phyloP scores from a whole-genome alignment of 2,888 invertebrate genomes.

The Paralinhomoeus sp. region DNA sequence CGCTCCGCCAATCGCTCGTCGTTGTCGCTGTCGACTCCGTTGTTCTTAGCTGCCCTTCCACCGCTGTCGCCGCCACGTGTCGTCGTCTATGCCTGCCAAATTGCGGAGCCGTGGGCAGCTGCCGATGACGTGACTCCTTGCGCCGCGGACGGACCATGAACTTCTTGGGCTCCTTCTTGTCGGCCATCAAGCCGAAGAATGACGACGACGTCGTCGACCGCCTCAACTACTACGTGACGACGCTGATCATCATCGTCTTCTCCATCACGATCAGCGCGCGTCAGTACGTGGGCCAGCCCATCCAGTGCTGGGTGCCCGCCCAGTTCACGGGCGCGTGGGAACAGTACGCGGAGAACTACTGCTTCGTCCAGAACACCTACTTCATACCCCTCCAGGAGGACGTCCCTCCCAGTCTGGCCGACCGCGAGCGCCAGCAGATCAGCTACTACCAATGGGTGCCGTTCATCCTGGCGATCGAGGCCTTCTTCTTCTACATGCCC shows the following conservation, averaged over 20 bases:
- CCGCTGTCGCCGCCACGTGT: no score
- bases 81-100: no score
- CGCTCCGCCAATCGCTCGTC: no score
- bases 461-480: constrained; percentile 26
- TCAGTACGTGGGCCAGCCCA: constrained; percentile 32
- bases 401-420: background rate
- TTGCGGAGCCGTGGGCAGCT: no score
- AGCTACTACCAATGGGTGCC: constrained; percentile 27
- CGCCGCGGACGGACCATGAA: no score
- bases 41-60: no score
- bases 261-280: constrained; percentile 30
- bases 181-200: constrained; percentile 3
- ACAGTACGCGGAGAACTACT: constrained; percentile 6
- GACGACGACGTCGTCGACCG: constrained; percentile 30
- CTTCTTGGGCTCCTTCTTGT: constrained; percentile 2
- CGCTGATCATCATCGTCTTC: constrained; percentile 27
- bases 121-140: no score
- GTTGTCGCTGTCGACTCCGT: no score
- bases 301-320: constrained; percentile 26
- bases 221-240: constrained; percentile 29
- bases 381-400: background rate
- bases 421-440: constrained; percentile 1
- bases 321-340: constrained; percentile 6
- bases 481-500: constrained; percentile 27
- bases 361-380: constrained; percentile 7